Evolutionary conservation across 2,113 vertebrate species (phyloP).

Genomic region (Oenanthe oenanthe): DNA sequence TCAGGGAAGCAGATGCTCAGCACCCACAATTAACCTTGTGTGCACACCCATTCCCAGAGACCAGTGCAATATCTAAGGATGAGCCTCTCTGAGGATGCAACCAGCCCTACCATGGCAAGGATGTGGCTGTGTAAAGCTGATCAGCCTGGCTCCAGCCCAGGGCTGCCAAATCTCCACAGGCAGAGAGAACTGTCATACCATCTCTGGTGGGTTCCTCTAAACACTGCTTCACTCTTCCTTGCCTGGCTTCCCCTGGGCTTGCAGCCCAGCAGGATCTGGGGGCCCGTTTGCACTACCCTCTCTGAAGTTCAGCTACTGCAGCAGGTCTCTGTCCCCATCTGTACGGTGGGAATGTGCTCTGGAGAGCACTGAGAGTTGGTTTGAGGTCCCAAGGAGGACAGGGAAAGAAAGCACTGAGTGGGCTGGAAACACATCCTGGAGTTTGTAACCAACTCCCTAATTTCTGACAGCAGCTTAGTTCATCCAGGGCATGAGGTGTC

Average conservation of each 20-base stretch:
- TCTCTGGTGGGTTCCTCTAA: not conserved
- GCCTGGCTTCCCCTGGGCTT: not conserved
- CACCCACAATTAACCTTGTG: not conserved
- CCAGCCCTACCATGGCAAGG: not conserved
- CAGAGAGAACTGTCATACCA: not conserved
- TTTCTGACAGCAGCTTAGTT: not conserved
- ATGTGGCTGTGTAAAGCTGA: not conserved
- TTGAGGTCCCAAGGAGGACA: not conserved
- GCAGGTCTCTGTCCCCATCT: not conserved
- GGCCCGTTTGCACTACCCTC: not conserved
- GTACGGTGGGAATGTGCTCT: rapidly evolving
- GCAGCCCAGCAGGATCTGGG: not conserved
- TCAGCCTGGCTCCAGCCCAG: not conserved
- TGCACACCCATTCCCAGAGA: not conserved
- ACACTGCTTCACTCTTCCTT: not conserved
- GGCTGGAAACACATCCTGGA: not conserved
- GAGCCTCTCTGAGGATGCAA: not conserved
- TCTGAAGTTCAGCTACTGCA: not conserved
- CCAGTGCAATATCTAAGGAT: not conserved
- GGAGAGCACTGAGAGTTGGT: not conserved
- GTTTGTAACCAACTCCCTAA: not conserved
- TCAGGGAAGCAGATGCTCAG: not conserved
- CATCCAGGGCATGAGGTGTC: not conserved
- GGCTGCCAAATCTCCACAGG: not conserved
- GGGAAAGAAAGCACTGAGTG: not conserved